A percentile compares a stretch with the other conserved stretches of the same genome.
Evolutionary conservation across 2,113 vertebrate genomes (phyloP).

Genomic region (Mirza zaza): DNA sequence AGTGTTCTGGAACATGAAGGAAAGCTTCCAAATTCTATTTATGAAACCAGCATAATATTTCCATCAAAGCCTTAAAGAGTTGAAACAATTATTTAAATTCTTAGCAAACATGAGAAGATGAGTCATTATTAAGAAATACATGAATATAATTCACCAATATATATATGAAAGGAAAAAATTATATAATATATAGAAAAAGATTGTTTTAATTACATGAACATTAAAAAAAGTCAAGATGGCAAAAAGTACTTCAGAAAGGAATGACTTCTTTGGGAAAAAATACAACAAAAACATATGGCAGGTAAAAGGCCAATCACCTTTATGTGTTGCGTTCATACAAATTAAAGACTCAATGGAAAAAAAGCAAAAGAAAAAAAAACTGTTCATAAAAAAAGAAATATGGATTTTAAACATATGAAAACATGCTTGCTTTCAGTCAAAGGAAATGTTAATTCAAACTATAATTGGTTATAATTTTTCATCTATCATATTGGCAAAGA

Average conservation of each 20-base stretch:
- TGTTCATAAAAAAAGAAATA: background rate
- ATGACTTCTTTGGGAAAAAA: background rate
- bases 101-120: background rate
- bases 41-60: background rate
- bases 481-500: background rate
- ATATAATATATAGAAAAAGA: background rate
- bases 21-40: slow-evolving; percentile 21
- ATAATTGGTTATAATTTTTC: background rate
- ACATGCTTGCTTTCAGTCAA: background rate
- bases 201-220: background rate
- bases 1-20: background rate
- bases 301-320: background rate
- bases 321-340: background rate
- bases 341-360: background rate
- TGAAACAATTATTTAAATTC: background rate
- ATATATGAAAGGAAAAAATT: background rate
- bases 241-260: background rate
- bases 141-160: background rate
- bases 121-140: background rate
- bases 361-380: background rate
- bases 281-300: background rate
- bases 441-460: slow-evolving; percentile 6
- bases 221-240: background rate
- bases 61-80: background rate
- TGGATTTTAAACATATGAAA: background rate